A percentile compares a stretch with the other conserved stretches of the same genome.
Conservation (phyloP, 2,113 vertebrate genomes). For the Chlamydotis undulata region DNA sequence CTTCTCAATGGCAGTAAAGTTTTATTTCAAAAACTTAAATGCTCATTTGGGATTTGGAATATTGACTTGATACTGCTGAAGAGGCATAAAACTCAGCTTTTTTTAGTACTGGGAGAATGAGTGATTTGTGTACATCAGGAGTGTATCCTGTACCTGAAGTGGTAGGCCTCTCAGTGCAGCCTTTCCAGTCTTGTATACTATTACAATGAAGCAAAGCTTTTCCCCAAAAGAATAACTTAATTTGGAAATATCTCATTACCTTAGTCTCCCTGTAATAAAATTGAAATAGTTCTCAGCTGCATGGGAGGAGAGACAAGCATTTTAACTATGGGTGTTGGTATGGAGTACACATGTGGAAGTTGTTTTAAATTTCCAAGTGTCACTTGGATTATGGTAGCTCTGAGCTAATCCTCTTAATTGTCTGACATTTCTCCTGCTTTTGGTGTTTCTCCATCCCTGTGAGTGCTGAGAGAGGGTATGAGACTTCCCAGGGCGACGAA, state of each 20-base stretch:
- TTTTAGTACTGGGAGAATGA: background rate
- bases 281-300: background rate
- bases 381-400: slow-evolving; percentile 29
- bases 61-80: background rate
- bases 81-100: background rate
- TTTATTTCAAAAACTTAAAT: background rate
- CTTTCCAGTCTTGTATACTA: background rate
- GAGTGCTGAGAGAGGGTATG: background rate
- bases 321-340: slow-evolving; percentile 13
- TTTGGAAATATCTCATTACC: background rate
- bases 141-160: background rate
- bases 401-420: slow-evolving; percentile 32
- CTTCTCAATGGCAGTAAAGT: background rate
- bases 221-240: background rate
- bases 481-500: slow-evolving; percentile 34
- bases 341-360: slow-evolving; percentile 1
- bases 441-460: slow-evolving; percentile 35
- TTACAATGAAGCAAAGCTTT: background rate
- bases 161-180: background rate
- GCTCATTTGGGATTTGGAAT: background rate
- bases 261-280: background rate
- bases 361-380: slow-evolving; percentile 48
- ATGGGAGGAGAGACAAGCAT: background rate
- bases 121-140: background rate
- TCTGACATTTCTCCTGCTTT: slow-evolving; percentile 37